Percentiles rank a stretch among this genome's conserved stretches.
Conservation (phyloP, 2,888 invertebrate genomes). For the Amphipyra berbera region DNA sequence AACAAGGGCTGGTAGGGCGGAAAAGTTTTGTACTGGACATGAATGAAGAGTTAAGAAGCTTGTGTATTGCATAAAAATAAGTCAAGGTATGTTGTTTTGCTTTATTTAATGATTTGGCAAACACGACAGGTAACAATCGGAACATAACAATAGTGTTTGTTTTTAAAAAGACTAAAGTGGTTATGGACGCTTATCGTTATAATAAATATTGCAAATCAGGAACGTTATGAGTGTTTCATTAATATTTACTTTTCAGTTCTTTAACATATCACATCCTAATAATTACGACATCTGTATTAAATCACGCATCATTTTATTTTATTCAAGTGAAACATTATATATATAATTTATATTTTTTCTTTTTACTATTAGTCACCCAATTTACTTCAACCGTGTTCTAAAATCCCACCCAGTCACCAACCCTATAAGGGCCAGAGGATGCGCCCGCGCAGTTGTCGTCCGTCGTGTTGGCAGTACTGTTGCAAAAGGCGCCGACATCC, state of each 20-base stretch:
- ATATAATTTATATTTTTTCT: too few species aligned
- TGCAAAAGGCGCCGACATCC: constrained; percentile 86
- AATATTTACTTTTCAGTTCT: too few species aligned
- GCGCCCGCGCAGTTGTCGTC: constrained; percentile 60
- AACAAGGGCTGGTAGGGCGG: constrained; percentile 50
- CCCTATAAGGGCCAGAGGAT: constrained; percentile 72
- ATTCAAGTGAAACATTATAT: too few species aligned
- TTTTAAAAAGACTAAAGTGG: constrained; percentile 7
- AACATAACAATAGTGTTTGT: constrained; percentile 33
- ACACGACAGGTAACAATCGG: constrained; percentile 11
- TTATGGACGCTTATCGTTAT: background rate
- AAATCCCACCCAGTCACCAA: constrained; percentile 55
- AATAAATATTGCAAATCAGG: background rate
- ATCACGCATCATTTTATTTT: too few species aligned
- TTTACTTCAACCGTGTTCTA: background rate
- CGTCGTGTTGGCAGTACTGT: constrained; percentile 64
- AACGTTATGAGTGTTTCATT: too few species aligned
- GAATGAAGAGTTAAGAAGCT: constrained; percentile 56
- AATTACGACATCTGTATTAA: too few species aligned
- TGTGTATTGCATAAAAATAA: constrained; percentile 19
- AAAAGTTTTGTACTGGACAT: constrained; percentile 38
- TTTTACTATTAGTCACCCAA: too few species aligned
- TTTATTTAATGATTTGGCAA: constrained; percentile 11
- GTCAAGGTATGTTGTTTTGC: background rate
- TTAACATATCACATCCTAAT: too few species aligned